phyloP scores from a whole-genome alignment of 1,140 invertebrate species.

The Fopius arisanus region DNA sequence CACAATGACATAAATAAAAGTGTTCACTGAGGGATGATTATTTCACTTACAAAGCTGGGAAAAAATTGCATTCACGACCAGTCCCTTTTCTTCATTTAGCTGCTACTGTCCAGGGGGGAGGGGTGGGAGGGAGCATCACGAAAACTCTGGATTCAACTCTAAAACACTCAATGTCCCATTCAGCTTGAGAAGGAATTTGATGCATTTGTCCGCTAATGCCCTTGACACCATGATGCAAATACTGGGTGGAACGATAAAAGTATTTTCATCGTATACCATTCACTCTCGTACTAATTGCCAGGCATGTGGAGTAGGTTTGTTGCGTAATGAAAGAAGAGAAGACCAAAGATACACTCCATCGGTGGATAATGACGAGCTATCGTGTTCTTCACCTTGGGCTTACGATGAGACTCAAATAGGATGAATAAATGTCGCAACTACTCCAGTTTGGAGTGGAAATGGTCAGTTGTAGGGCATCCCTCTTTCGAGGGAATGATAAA shows the following conservation, averaged over 20 bases:
- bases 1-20: background rate
- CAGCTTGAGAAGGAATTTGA: background rate
- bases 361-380: background rate
- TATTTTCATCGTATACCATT: background rate
- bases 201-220: background rate
- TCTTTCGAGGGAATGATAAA: background rate
- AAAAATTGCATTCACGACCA: slow-evolving; percentile 26
- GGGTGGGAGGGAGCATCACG: background rate
- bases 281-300: background rate
- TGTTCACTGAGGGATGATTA: background rate
- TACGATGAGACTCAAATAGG: background rate
- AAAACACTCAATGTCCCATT: slow-evolving; percentile 3
- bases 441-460: background rate
- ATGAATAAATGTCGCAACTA: background rate
- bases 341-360: background rate
- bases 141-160: background rate
- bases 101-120: background rate
- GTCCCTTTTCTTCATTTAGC: background rate
- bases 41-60: slow-evolving; percentile 23
- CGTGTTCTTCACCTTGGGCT: slow-evolving; percentile 4
- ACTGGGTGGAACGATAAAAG: background rate
- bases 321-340: background rate
- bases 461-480: background rate
- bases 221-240: slow-evolving; percentile 1
- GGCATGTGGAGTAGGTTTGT: background rate